phyloP scores from a whole-genome alignment of 2,797 vertebrate species.

The Cebuella pygmaea region DNA sequence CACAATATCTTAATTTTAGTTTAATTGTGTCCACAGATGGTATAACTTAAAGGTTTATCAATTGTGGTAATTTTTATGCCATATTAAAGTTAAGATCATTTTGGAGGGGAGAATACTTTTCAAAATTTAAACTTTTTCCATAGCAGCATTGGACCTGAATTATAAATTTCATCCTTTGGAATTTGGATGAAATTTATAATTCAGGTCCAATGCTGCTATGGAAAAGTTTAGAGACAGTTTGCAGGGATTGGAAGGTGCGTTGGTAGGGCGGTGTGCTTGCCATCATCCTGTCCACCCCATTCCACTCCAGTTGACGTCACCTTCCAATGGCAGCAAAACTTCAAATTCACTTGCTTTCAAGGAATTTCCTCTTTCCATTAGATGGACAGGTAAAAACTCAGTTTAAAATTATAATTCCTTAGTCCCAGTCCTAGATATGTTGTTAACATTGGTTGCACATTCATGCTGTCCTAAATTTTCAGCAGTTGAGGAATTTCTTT shows the following conservation, averaged over 20 bases:
- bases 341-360: background rate
- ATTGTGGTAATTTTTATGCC: background rate
- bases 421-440: background rate
- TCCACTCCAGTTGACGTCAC: background rate
- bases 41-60: background rate
- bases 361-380: background rate
- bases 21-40: background rate
- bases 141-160: too few species aligned
- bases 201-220: background rate
- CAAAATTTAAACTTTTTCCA: background rate
- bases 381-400: background rate
- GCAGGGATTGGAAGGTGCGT: background rate
- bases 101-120: background rate
- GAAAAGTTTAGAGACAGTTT: background rate
- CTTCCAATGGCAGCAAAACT: background rate
- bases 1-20: background rate
- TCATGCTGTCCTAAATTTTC: background rate
- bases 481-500: background rate
- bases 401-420: background rate
- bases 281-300: background rate
- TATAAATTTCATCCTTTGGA: too few species aligned
- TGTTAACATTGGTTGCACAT: background rate
- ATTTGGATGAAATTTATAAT: background rate
- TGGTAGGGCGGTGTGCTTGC: background rate
- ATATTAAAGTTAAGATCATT: background rate